Base-by-base conservation (phyloP, 2,888 invertebrate species). In the Dynastes hyllus region DNA sequence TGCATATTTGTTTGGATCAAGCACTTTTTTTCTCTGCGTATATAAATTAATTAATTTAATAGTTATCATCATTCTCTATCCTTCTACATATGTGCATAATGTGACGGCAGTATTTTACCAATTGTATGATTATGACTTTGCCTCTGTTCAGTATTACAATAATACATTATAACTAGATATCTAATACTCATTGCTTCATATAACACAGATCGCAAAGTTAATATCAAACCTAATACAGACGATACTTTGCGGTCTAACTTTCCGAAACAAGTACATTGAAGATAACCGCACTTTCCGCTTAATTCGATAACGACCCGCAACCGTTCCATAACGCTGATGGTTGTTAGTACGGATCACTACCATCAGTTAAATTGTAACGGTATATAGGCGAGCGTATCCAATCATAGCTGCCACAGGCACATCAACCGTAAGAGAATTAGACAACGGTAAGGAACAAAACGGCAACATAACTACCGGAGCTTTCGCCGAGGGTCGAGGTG, bases 231-330 rank as follows among this genome's bases (percentile, higher is more conserved):
- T 16, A 55, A 55, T 45, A 45, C 45, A 11, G 22, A 55, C n/a
- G 55, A 16, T 55, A 55, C 6, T 16, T 55, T 55, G 16, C 66
- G 16, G 37, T 66, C 37, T 45, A 66, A 66, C 37, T 71, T 75
- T 37, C 13, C 45, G 8, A 2, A 61, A 45, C 45, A 37, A 61
- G 45, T 11, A 40, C 45, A n/a, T 45, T 0, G 63, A 45, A 27
- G 40, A 16, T 40, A 55, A 75, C 61, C 73, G 37, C 61, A 50
- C 32, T 29, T 75, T 75, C 73, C 53, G 71, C 37, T 55, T 75
- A 75, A 75, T 75, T 75, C 61, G 73, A 75, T 75, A 75, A 75
- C 58, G 45, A 75, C 27, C 73, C 22, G 61, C 73, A 75, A 61
- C 73, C 27, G 29, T 61, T 45, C 61, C 55, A 61, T 75, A 75